phyloP scores from a whole-genome alignment of 1,140 invertebrate genomes.

The Lordiphosa mommai region DNA sequence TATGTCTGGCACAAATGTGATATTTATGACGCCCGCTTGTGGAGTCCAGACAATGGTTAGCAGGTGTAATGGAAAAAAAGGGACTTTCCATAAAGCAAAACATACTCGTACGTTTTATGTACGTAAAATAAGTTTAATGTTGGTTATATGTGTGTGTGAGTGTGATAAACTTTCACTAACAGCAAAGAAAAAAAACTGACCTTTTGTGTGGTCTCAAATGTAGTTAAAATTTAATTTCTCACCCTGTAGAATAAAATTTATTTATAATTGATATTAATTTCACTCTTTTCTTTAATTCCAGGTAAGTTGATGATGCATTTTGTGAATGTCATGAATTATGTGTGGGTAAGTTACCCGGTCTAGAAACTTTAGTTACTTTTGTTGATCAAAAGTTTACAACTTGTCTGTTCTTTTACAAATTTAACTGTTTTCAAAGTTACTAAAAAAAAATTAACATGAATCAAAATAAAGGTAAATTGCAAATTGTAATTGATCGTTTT shows the following conservation, averaged over 20 bases:
- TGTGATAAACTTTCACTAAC: conserved; percentile 36
- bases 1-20: conserved; percentile 75
- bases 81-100: conserved; percentile 2
- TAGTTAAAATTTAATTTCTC: conserved; percentile 69
- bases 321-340: conserved; percentile 12
- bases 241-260: conserved; percentile 28
- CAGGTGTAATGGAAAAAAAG: conserved; percentile 12
- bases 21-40: conserved; percentile 60
- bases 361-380: too few species aligned
- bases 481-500: too few species aligned
- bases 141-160: not conserved
- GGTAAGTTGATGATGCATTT: conserved; percentile 36
- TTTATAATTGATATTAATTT: conserved; percentile 69
- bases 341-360: conserved; percentile 16
- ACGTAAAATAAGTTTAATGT: conserved; percentile 2
- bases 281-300: conserved; percentile 33
- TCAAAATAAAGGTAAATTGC: too few species aligned
- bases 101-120: not conserved
- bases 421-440: too few species aligned
- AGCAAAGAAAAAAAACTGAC: conserved; percentile 21
- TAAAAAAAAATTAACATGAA: too few species aligned
- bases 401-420: too few species aligned
- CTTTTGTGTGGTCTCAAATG: conserved; percentile 31
- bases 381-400: too few species aligned
- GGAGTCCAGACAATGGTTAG: conserved; percentile 46